phyloP scores from a whole-genome alignment of 2,113 vertebrate genomes.

The Microcebus lehilahytsara region DNA sequence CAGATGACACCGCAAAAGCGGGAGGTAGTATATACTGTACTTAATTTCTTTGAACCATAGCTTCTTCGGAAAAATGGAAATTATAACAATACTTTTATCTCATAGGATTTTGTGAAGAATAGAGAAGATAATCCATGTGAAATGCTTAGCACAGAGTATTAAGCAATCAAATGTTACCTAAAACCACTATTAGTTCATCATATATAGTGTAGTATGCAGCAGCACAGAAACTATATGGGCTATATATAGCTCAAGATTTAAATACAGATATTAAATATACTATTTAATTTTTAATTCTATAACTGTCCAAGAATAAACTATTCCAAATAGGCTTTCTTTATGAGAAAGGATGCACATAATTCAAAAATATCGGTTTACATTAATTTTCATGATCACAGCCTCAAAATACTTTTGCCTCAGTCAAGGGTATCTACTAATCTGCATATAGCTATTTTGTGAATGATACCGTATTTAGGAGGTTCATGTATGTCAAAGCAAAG shows the following conservation, averaged over 20 bases:
- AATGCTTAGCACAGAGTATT: not conserved
- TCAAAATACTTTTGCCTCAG: constrained; percentile 16
- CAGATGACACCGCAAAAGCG: not conserved
- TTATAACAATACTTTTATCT: not conserved
- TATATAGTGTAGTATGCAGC: not conserved
- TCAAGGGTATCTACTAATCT: not conserved
- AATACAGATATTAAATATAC: constrained; percentile 25
- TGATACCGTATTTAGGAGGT: not conserved
- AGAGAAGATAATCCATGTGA: not conserved
- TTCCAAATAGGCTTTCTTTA: not conserved
- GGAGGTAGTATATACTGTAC: not conserved
- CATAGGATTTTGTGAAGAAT: not conserved
- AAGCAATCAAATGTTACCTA: not conserved
- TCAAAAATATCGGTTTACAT: constrained; percentile 21
- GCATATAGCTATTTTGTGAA: constrained; percentile 1
- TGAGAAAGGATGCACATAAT: not conserved
- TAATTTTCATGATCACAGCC: not conserved
- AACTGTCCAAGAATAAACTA: not conserved
- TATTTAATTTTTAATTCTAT: not conserved
- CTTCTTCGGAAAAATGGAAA: not conserved
- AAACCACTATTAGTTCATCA: not conserved
- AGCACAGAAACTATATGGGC: not conserved
- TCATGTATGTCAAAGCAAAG: not conserved
- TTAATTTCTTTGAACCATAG: not conserved
- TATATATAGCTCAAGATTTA: not conserved